Evolutionary conservation across 2,888 invertebrate genomes (phyloP), one percentile per base, ranked within the genome.

Genomic region (Drosophila aldrichi): DNA sequence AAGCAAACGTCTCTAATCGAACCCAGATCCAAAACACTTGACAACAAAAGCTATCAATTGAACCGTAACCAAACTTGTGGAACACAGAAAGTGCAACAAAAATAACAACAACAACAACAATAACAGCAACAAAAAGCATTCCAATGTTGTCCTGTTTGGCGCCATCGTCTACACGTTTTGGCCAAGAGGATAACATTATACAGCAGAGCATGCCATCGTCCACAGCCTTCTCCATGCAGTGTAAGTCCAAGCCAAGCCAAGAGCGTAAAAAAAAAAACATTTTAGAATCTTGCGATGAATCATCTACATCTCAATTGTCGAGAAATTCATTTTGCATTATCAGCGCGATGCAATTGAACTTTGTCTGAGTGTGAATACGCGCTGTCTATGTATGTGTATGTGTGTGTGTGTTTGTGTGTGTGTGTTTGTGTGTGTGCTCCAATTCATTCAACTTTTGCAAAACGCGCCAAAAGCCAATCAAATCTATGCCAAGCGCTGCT

Each of bases 101-200:
- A 44, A 44, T 7, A 20, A 14, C 41, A 18, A 29, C 36, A 59
- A 25, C 22, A 22, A 6, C 20, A 43, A 43, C 14, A 22, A 20
- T 2, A 43, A 43, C 10, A 22, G 8, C 10, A 46, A 57, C 36
- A 57, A 58, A 90, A 83, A 88, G 88, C 91, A 92, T 92, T 92
- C 93, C 92, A 92, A 93, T 93, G 93, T 93, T 93, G 93, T 93
- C 93, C 91, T 93, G 92, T 91, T 87, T 93, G 91, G 91, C 93
- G 90, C 93, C 92, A 88, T 91, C 93, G 90, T 92, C 93, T 87
- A 91, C 93, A 87, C 93, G 93, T 91, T 93, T 93, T 90, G 93
- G 92, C 91, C 93, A 92, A 92, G 93, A 93, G 91, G 92, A 93
- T 91, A 92, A 90, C 79, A 92, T 90, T 84, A 92, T 91, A 73